A percentile compares a stretch with the other conserved stretches of the same genome.
These are phyloP conservation scores for Himalopsyche phryganea DNA, from an alignment of 1,140 invertebrate genomes.

Conservation along the genomic window DNA sequence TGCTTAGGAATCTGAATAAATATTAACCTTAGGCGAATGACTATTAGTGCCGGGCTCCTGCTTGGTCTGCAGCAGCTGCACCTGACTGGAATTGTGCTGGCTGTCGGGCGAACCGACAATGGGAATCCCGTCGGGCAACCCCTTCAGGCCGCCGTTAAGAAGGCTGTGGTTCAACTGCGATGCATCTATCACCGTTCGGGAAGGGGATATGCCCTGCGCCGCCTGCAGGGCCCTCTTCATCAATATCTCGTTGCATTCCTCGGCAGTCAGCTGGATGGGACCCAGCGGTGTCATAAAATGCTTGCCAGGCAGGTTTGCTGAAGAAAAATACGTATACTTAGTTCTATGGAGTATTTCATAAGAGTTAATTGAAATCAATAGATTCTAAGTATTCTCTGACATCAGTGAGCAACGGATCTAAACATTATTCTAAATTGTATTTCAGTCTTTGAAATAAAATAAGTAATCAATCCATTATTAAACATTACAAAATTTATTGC, in stretches of 20 bases:
- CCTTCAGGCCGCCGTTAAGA: constrained; percentile 46
- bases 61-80: constrained; percentile 55
- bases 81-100: constrained; percentile 45
- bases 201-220: constrained; percentile 43
- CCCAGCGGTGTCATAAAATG: constrained; percentile 64
- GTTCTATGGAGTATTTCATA: too few species aligned
- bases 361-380: too few species aligned
- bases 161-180: constrained; percentile 48
- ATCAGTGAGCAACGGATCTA: background rate
- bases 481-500: too few species aligned
- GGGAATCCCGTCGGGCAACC: constrained; percentile 34
- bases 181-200: constrained; percentile 48
- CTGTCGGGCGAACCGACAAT: constrained; percentile 40
- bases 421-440: background rate
- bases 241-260: constrained; percentile 74
- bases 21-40: constrained; percentile 54
- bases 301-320: constrained; percentile 39
- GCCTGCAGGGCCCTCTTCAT: constrained; percentile 61
- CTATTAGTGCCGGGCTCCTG: constrained; percentile 58
- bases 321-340: too few species aligned
- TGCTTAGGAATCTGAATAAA: too few species aligned
- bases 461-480: too few species aligned
- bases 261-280: constrained; percentile 66
- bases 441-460: too few species aligned
- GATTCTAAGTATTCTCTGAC: too few species aligned